phyloP scores from a whole-genome alignment of 92 coral and sea anemone species.

The Metridium senile region DNA sequence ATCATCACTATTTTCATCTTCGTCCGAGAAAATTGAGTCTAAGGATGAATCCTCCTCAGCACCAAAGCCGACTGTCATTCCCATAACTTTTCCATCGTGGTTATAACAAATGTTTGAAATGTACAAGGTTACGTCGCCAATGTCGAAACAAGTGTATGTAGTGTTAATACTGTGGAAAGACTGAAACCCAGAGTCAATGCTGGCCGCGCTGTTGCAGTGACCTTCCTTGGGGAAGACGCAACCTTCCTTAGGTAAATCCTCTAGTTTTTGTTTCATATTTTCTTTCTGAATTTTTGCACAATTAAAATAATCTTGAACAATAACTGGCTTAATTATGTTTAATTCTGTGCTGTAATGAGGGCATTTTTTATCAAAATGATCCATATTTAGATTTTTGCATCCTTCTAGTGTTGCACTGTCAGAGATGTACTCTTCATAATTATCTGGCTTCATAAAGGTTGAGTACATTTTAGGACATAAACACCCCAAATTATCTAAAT shows the following conservation, averaged over 20 bases:
- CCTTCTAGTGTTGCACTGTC: background rate
- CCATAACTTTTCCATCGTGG: constrained; percentile 23
- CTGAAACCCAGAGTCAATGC: constrained; percentile 35
- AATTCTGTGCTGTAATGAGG: background rate
- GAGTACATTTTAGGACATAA: background rate
- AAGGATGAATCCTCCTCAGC: background rate
- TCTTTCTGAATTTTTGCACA: background rate
- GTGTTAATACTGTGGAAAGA: constrained; percentile 24
- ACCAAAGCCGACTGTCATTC: constrained; percentile 15
- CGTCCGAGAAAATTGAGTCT: background rate
- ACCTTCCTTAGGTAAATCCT: background rate
- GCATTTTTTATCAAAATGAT: background rate
- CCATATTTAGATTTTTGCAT: background rate
- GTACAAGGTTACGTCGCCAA: constrained; percentile 16
- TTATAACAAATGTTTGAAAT: constrained; percentile 24
- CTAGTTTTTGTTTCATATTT: background rate
- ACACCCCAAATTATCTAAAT: background rate
- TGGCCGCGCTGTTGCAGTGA: constrained; percentile 32
- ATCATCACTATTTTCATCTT: background rate
- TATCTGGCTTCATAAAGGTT: background rate
- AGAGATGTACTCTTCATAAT: background rate
- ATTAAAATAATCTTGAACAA: no score
- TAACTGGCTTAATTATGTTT: background rate
- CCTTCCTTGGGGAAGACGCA: background rate
- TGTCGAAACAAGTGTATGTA: constrained; percentile 16